Evolutionary conservation across 2,797 vertebrate species (phyloP).

Genomic region (Malacoraja senta): DNA sequence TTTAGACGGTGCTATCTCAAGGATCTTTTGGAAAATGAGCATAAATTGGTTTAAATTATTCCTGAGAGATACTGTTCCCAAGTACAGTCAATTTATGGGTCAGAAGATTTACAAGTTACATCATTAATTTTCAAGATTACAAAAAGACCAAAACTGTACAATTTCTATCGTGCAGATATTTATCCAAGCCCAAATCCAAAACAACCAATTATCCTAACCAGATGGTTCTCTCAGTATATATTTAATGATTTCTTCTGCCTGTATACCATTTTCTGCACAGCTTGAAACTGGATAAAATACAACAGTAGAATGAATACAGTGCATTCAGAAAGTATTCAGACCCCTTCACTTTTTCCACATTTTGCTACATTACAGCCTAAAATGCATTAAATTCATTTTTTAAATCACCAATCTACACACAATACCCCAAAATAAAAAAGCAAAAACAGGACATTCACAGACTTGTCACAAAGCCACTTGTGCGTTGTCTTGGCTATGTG

Average conservation of each 20-base stretch:
- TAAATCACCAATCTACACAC: too few species aligned
- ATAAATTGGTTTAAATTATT: not conserved
- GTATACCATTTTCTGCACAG: not conserved
- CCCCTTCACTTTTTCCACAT: too few species aligned
- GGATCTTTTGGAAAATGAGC: not conserved
- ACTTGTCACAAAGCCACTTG: too few species aligned
- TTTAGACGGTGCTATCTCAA: not conserved
- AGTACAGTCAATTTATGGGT: not conserved
- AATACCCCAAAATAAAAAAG: too few species aligned
- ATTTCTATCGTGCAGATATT: not conserved
- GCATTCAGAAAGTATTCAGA: too few species aligned
- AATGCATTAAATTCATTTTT: too few species aligned
- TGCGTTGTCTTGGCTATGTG: too few species aligned
- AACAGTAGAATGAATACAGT: not conserved
- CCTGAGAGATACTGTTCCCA: not conserved
- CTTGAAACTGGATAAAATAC: not conserved
- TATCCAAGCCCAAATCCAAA: not conserved
- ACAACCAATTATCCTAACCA: not conserved
- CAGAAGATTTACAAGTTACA: not conserved
- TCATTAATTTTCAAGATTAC: not conserved
- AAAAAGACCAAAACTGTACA: not conserved
- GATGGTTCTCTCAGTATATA: not conserved
- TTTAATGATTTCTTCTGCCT: not conserved
- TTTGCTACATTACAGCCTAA: too few species aligned
- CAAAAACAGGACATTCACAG: too few species aligned